phyloP scores from a whole-genome alignment of 2,113 vertebrate genomes.

The Chauna torquata region DNA sequence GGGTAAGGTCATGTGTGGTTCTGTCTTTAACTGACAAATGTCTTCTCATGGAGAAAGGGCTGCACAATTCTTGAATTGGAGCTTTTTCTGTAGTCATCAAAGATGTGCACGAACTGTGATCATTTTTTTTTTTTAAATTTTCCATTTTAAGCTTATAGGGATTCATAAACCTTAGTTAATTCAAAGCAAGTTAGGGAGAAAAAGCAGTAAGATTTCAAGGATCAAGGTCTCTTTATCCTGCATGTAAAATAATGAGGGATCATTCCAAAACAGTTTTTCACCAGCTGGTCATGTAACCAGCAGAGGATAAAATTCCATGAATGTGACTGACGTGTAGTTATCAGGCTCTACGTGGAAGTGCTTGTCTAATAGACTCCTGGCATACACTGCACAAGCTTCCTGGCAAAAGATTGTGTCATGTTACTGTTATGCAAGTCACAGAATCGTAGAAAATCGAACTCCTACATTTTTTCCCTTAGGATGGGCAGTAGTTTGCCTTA shows the following conservation, averaged over 20 bases:
- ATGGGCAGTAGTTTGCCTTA: neutral
- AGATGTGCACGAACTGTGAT: neutral
- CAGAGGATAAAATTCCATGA: neutral
- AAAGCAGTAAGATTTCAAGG: neutral
- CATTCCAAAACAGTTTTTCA: neutral
- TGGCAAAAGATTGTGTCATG: neutral
- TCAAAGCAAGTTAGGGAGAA: neutral
- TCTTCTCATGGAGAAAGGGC: neutral
- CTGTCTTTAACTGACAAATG: neutral
- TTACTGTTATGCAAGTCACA: fast-evolving
- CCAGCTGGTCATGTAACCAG: neutral
- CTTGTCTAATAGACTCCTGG: neutral
- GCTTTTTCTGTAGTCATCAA: neutral
- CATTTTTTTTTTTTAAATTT: neutral
- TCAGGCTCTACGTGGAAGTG: neutral
- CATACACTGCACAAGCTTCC: neutral
- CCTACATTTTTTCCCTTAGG: neutral
- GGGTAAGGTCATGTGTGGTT: neutral
- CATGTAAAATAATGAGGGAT: neutral
- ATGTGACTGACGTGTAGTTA: neutral
- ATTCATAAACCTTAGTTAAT: neutral
- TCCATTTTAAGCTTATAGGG: neutral
- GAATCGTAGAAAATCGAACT: neutral
- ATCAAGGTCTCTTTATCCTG: neutral
- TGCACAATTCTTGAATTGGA: neutral